These are phyloP conservation scores for Crossaster papposus DNA, from an alignment of 53 echinoderm and acorn worm species.

Conservation along the genomic window DNA sequence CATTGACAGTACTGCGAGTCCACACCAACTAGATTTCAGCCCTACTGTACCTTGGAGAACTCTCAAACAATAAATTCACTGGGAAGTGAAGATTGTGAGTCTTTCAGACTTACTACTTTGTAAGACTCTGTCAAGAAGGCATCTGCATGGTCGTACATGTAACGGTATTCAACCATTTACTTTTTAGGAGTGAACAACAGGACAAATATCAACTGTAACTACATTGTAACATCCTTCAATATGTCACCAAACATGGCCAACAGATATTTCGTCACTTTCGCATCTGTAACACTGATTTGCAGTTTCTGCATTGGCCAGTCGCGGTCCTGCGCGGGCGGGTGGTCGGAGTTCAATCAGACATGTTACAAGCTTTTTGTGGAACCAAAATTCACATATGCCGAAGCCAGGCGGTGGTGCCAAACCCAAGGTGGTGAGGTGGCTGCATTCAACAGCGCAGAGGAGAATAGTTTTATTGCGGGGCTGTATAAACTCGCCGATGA, in stretches of 20 bases:
- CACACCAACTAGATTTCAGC: no score
- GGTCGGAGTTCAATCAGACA: not conserved
- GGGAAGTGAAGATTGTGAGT: no score
- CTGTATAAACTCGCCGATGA: not conserved
- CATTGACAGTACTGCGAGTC: no score
- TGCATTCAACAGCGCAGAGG: not conserved
- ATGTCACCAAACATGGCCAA: not conserved
- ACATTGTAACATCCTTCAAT: not conserved
- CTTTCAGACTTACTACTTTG: no score
- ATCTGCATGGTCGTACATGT: no score
- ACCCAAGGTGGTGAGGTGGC: not conserved
- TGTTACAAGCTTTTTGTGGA: slow-evolving; percentile 10
- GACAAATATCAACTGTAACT: not conserved
- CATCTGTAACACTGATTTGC: not conserved
- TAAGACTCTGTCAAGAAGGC: no score
- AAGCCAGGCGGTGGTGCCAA: not conserved
- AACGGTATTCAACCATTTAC: no score
- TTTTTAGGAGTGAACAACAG: no score
- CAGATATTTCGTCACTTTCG: not conserved
- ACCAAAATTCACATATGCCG: not conserved
- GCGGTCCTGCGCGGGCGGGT: not conserved
- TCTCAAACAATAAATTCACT: no score
- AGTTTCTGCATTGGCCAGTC: not conserved
- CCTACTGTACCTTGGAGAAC: no score
- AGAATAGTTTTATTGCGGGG: not conserved